Conservation (phyloP, 2,113 vertebrate genomes). For the Phylloscopus whistleri region DNA sequence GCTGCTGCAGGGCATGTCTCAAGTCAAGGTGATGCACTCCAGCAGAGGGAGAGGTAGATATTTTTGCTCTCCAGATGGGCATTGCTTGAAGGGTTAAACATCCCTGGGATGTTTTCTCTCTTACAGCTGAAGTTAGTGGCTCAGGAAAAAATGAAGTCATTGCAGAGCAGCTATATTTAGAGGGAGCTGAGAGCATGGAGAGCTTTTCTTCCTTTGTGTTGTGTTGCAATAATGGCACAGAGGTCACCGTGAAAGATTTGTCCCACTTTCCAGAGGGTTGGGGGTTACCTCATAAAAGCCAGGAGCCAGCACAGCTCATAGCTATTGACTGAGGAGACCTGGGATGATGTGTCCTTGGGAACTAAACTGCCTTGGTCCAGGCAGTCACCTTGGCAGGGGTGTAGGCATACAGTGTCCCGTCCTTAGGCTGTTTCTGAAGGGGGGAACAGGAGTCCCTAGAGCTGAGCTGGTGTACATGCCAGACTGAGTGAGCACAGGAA, state of each 20-base stretch:
- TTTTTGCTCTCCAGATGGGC: neutral
- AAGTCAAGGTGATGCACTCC: neutral
- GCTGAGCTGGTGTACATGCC: neutral
- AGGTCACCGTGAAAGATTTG: neutral
- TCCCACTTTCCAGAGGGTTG: neutral
- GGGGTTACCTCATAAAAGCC: neutral
- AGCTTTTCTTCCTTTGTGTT: conserved; percentile 37
- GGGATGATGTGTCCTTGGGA: neutral
- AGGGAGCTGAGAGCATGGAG: neutral
- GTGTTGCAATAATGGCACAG: neutral
- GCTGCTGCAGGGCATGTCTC: neutral
- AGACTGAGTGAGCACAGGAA: rapidly evolving
- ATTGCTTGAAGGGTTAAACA: neutral
- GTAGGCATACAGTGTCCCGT: neutral
- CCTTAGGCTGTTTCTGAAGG: neutral
- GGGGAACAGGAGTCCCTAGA: neutral
- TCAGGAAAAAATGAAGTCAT: conserved; percentile 34
- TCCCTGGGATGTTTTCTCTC: neutral
- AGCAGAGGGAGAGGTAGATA: neutral
- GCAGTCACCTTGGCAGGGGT: neutral
- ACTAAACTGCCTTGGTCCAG: neutral
- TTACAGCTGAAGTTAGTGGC: neutral
- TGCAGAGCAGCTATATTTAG: conserved; percentile 23
- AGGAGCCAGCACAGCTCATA: neutral
- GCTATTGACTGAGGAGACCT: neutral